phyloP scores from a whole-genome alignment of 2,797 vertebrate species.

The Chaunax sp. region DNA sequence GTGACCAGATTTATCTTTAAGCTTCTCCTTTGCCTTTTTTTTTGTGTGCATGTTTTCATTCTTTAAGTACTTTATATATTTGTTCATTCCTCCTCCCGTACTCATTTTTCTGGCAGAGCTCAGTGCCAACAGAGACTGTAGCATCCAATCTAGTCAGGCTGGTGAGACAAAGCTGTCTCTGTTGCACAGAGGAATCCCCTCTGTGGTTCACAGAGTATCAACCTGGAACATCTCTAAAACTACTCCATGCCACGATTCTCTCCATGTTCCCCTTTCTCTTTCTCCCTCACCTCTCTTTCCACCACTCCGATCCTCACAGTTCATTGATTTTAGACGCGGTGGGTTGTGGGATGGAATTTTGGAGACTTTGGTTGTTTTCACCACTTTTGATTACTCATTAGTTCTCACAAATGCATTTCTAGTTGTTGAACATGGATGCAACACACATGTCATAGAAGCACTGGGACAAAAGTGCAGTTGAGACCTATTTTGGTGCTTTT shows the following conservation, averaged over 20 bases:
- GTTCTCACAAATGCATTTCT: constrained; percentile 10
- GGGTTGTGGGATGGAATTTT: constrained; percentile 44
- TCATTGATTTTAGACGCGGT: constrained; percentile 52
- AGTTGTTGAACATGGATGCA: neutral
- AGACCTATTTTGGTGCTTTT: constrained; percentile 7
- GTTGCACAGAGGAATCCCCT: constrained; percentile 58
- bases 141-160: constrained; percentile 36
- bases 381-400: constrained; percentile 10
- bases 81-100: constrained; percentile 5
- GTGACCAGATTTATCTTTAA: constrained; percentile 6
- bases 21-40: constrained; percentile 9
- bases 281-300: constrained; percentile 25
- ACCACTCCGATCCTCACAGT: constrained; percentile 34
- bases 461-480: neutral
- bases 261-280: constrained; percentile 44
- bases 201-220: constrained; percentile 53
- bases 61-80: neutral
- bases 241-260: constrained; percentile 40
- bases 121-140: constrained; percentile 20
- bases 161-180: constrained; percentile 65
- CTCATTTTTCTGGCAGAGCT: constrained; percentile 6
- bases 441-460: neutral
- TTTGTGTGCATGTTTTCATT: constrained; percentile 16
- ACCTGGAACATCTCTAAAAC: constrained; percentile 54
- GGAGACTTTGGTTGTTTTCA: constrained; percentile 20